Percentiles rank a stretch among this genome's conserved stretches.
These are phyloP conservation scores for Pterocles orientalis DNA, from an alignment of 2,113 vertebrate species.

Conservation along the genomic window DNA sequence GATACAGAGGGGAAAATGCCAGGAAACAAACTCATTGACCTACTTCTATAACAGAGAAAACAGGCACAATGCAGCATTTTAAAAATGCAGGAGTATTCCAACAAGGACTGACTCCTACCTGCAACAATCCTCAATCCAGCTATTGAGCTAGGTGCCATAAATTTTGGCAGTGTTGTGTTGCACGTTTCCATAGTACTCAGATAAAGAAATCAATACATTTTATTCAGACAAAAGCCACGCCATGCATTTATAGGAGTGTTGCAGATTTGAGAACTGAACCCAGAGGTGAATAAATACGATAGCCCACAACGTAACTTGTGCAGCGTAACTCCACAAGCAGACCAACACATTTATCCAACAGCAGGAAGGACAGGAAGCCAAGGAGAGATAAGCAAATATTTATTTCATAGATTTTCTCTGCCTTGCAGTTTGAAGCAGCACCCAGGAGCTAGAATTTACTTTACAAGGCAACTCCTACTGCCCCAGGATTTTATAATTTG, in stretches of 20 bases:
- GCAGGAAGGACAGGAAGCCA: not conserved
- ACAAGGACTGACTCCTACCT: not conserved
- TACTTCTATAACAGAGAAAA: not conserved
- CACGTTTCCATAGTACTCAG: not conserved
- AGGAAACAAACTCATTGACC: not conserved
- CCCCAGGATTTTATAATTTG: not conserved
- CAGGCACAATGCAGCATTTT: not conserved
- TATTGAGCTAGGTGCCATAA: not conserved
- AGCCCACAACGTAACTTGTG: rapidly evolving
- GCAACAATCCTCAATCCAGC: not conserved
- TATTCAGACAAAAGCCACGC: not conserved
- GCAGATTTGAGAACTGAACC: not conserved
- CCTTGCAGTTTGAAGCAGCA: not conserved
- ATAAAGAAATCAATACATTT: not conserved
- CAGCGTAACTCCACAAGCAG: not conserved
- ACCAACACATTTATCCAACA: rapidly evolving
- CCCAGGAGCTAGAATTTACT: not conserved
- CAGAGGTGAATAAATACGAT: not conserved
- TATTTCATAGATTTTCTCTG: not conserved
- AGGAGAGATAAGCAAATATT: not conserved
- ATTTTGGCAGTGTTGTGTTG: not conserved
- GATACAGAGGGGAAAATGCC: not conserved
- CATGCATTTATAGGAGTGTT: not conserved
- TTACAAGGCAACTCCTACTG: not conserved
- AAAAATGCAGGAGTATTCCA: not conserved